Base-by-base conservation (phyloP, 2,888 invertebrate species). In the Drosophila quinaria region DNA sequence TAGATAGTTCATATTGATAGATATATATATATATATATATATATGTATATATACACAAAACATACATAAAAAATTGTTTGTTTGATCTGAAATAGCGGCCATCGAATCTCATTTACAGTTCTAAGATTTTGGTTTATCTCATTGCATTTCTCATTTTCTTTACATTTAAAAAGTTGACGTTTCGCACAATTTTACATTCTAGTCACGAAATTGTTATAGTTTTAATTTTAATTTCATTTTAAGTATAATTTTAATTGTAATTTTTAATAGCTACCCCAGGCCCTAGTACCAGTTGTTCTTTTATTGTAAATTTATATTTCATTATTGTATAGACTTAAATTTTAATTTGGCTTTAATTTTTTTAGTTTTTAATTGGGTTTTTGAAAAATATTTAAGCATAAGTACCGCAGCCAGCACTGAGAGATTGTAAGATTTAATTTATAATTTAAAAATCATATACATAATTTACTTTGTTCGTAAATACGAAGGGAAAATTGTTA, bases 41-140 rank as follows among this genome's bases (percentile, higher is more conserved):
- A 39, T 55, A 51, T 61, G 47, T 60, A 55, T 80, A 82, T 86
- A 86, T 83, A 77, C 78, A 78, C 63, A 77, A 83, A 88, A 86
- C 88, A 88, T 86, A 86, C 86, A 86, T 88, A 88, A 70, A 86
- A 86, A 86, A 82, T 70, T 71, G 74, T 42, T 85, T 79, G 71
- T 42, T 85, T 79, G 71, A 68, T 67, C 72, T 60, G 56, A 59
- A 74, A 56, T 58, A 41, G 51, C 78, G 78, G 61, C 58, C 70
- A 52, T 70, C 60, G 54, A 64, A 65, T 66, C 63, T 79, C 75
- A 75, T 72, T 66, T 72, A 78, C 78, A 79, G 60, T 73, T 51
- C 58, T 58, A 50, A 55, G 49, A 44, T 54, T 64, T 72, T 15
- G 17, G 54, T 72, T 75, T 35, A 15, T 29, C 15, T 17, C 13